Percentiles rank a stretch among this genome's conserved stretches.
phyloP scores from a whole-genome alignment of 2,888 invertebrate species.

The Exephanes ischioxanthus region DNA sequence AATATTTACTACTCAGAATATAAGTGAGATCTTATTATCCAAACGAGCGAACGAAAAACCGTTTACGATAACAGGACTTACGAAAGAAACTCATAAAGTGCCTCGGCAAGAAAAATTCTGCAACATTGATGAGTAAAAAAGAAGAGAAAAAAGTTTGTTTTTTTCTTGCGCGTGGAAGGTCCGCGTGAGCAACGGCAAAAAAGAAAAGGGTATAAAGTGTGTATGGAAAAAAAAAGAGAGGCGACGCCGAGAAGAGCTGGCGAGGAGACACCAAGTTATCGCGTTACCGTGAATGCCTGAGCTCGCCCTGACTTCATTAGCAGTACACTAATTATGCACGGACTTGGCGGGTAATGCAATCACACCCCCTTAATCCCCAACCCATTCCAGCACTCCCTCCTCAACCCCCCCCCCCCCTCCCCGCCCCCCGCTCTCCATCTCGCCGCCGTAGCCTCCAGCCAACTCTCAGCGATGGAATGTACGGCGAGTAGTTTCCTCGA shows the following conservation, averaged over 20 bases:
- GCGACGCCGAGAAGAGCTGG: constrained; percentile 33
- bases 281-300: constrained; percentile 61
- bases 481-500: constrained; percentile 50
- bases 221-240: constrained; percentile 26
- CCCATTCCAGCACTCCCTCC: constrained; percentile 16
- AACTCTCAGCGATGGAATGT: constrained; percentile 39
- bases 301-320: constrained; percentile 65
- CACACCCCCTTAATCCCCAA: constrained; percentile 44
- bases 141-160: not conserved
- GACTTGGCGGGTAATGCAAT: constrained; percentile 65
- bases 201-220: constrained; percentile 32
- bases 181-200: constrained; percentile 5
- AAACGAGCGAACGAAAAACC: not conserved
- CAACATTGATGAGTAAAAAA: not conserved
- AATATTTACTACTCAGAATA: not conserved
- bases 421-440: constrained; percentile 21
- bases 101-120: not conserved
- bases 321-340: constrained; percentile 69
- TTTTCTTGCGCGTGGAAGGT: not conserved
- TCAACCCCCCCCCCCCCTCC: constrained; percentile 23
- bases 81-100: not conserved
- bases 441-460: not conserved
- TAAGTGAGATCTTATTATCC: not conserved
- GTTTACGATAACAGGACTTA: not conserved
- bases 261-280: constrained; percentile 63